Conservation (phyloP, 2,888 invertebrate genomes). For the Catocala sponsa region DNA sequence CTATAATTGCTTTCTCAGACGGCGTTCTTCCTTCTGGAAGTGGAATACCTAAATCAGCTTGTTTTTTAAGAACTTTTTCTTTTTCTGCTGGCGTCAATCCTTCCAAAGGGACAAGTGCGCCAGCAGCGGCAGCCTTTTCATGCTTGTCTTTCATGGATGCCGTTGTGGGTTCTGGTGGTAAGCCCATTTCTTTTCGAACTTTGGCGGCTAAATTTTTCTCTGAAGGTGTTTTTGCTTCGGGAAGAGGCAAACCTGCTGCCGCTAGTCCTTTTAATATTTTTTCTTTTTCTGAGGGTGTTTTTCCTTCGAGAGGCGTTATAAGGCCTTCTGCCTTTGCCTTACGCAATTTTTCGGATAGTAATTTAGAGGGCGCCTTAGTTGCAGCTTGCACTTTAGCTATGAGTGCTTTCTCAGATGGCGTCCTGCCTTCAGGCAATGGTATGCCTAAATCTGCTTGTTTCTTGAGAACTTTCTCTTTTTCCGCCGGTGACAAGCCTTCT, state of each 20-base stretch:
- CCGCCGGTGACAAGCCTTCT: no score
- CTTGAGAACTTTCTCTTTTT: slow-evolving; percentile 34
- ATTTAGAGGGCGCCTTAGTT: neutral
- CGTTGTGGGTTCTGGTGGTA: slow-evolving; percentile 20
- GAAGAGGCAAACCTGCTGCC: slow-evolving; percentile 9
- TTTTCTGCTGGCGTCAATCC: slow-evolving; percentile 52
- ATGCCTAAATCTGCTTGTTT: slow-evolving; percentile 25
- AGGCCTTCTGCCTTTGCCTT: slow-evolving; percentile 48
- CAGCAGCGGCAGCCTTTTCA: slow-evolving; percentile 16
- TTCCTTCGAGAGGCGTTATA: slow-evolving; percentile 42
- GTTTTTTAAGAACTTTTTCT: slow-evolving; percentile 48
- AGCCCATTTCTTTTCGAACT: slow-evolving; percentile 24
- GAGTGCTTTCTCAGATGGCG: slow-evolving; percentile 5
- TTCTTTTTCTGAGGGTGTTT: slow-evolving; percentile 31
- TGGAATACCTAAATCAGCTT: slow-evolving; percentile 52
- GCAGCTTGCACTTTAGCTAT: slow-evolving; percentile 1
- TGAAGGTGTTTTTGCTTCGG: slow-evolving; percentile 16
- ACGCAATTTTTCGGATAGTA: slow-evolving; percentile 7
- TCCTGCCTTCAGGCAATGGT: slow-evolving; percentile 36
- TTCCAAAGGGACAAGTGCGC: slow-evolving; percentile 32
- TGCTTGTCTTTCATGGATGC: slow-evolving; percentile 15
- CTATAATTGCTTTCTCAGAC: slow-evolving; percentile 49
- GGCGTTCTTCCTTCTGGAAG: slow-evolving; percentile 57
- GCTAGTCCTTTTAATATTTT: slow-evolving; percentile 14
- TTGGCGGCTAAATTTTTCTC: slow-evolving; percentile 35